Conservation (phyloP, 2,797 vertebrate genomes). For the Synanceia verrucosa region DNA sequence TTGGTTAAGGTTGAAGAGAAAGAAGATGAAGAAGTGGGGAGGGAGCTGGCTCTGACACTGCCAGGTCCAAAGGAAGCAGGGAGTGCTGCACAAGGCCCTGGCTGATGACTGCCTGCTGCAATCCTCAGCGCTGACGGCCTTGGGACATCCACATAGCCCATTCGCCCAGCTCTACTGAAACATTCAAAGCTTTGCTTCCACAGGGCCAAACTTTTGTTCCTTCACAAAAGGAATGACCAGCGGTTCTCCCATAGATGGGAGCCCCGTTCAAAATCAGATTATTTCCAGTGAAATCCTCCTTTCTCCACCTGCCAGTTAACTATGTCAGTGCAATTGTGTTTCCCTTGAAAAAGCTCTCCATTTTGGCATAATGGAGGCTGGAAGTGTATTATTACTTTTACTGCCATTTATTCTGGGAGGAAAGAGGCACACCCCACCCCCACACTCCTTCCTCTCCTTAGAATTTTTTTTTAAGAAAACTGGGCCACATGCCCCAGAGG, state of each 20-base stretch:
- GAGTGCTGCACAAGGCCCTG: slow-evolving; percentile 37
- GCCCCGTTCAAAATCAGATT: slow-evolving; percentile 93
- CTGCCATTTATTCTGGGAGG: slow-evolving; percentile 84
- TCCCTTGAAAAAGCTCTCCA: slow-evolving; percentile 85
- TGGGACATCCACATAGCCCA: slow-evolving; percentile 81
- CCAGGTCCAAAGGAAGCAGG: slow-evolving; percentile 39
- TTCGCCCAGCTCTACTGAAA: slow-evolving; percentile 79
- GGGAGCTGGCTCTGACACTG: slow-evolving; percentile 16
- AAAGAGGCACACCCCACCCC: slow-evolving; percentile 69
- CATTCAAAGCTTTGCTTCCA: slow-evolving; percentile 84
- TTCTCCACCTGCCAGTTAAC: slow-evolving; percentile 96
- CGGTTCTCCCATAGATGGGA: slow-evolving; percentile 83
- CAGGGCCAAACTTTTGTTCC: slow-evolving; percentile 86
- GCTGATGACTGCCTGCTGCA: slow-evolving; percentile 68
- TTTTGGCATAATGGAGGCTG: slow-evolving; percentile 87
- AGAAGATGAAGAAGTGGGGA: slow-evolving; percentile 18
- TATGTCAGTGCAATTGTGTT: slow-evolving; percentile 90
- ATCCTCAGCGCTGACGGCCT: slow-evolving; percentile 72
- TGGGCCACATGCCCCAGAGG: slow-evolving; percentile 99
- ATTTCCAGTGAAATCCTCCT: slow-evolving; percentile 92
- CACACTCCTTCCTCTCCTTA: slow-evolving; percentile 76
- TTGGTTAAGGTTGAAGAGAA: slow-evolving; percentile 42
- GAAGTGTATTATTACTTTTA: slow-evolving; percentile 90
- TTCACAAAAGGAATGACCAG: slow-evolving; percentile 84
- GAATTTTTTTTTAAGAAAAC: slow-evolving; percentile 87